phyloP scores from a whole-genome alignment of 2,113 vertebrate species.

The Chunga burmeisteri region DNA sequence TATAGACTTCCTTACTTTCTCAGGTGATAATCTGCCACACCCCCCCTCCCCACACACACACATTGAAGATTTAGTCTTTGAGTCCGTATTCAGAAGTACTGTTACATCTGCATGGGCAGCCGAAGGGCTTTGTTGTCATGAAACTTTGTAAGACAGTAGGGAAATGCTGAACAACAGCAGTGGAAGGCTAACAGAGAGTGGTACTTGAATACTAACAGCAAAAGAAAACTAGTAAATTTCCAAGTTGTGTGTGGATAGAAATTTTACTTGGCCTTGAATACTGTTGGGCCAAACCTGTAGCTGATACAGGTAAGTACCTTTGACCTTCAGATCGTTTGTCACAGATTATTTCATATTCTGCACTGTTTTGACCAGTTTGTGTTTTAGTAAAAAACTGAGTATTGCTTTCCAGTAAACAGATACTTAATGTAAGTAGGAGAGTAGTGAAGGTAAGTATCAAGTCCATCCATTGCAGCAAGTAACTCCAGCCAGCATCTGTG shows the following conservation, averaged over 20 bases:
- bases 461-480: not conserved
- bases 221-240: not conserved
- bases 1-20: not conserved
- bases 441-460: not conserved
- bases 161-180: not conserved
- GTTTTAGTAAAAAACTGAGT: not conserved
- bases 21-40: not conserved
- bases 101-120: not conserved
- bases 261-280: not conserved
- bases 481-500: not conserved
- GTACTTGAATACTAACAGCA: not conserved
- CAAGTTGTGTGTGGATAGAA: not conserved
- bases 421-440: not conserved
- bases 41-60: rapidly evolving
- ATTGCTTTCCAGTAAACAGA: not conserved
- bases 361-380: not conserved
- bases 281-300: not conserved
- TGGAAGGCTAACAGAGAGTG: not conserved
- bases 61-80: not conserved
- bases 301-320: not conserved
- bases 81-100: not conserved
- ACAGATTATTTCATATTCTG: not conserved
- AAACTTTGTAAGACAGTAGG: not conserved
- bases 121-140: not conserved
- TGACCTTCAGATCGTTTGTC: not conserved